Evolutionary conservation across 2,888 invertebrate genomes (phyloP).

Genomic region (Pocota personata): DNA sequence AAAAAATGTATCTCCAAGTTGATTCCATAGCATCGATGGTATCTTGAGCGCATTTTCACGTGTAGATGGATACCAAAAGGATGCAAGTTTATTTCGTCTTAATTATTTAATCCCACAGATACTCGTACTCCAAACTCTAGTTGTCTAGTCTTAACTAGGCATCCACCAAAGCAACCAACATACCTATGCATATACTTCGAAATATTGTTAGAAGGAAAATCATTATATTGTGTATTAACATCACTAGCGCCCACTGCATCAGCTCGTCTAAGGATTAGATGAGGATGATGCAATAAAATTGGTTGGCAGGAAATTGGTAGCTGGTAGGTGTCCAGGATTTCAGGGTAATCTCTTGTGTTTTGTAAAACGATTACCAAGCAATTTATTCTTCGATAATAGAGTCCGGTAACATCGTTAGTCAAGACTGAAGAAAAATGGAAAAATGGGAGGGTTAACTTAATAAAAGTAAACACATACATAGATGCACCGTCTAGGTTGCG

Average conservation of each 20-base stretch:
- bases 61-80: conserved; percentile 2
- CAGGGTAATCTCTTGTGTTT: conserved; percentile 74
- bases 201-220: conserved; percentile 55
- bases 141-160: background rate
- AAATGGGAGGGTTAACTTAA: conserved; percentile 1
- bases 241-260: conserved; percentile 2
- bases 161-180: conserved; percentile 8
- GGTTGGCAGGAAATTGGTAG: conserved; percentile 45
- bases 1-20: conserved; percentile 3
- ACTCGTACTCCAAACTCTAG: background rate
- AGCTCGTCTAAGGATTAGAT: conserved; percentile 35
- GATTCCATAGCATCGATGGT: background rate
- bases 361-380: conserved; percentile 77
- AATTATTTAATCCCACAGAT: conserved; percentile 59
- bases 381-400: conserved; percentile 75
- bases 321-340: conserved; percentile 63
- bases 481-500: background rate
- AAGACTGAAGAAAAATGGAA: conserved; percentile 28
- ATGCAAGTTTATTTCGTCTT: conserved; percentile 48
- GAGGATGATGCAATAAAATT: conserved; percentile 41
- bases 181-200: conserved; percentile 14
- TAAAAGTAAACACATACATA: conserved; percentile 26
- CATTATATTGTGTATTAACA: conserved; percentile 43
- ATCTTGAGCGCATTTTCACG: background rate
- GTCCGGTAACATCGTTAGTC: conserved; percentile 64